Evolutionary conservation across 2,797 vertebrate genomes (phyloP), one percentile per base, ranked within the genome.

Genomic region (Sebastes minor): DNA sequence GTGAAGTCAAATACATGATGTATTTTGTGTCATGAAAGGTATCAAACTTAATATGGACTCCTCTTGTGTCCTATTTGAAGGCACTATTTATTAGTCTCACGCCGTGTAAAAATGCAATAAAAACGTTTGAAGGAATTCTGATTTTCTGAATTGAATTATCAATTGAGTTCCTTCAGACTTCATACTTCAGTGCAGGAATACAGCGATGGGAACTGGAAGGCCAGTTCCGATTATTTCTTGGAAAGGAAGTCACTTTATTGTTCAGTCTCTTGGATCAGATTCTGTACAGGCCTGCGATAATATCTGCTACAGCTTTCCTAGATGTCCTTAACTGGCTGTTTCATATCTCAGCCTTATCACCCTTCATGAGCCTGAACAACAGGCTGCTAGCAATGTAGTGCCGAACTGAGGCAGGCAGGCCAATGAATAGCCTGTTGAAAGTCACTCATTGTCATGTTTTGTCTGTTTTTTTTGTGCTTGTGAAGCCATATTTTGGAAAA

Each of bases 191-290:
- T 63, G 6, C 76, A 80, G 52, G 81, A 80, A 81, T 78, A 75
- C 74, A 52, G 28, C 28, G 76, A 83, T 81, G 84, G 86, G 74
- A 91, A 86, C 81, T 83, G 85, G 68, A 86, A 79, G 80, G 64
- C 80, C 28, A 84, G 79, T 85, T 91, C 81, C 78, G 80, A 74
- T 82, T 75, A 72, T 80, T 90, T 92, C 65, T 86, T 87, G 87
- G 87, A 89, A 70, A 91, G 89, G 91, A 93, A 92, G 86, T 88
- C 1, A 49, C 82, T 90, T 91, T 88, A 91, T 91, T 90, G 89
- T 93, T 87, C 28, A 66, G 69, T 76, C 75, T 82, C 82, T 88
- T 87, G 87, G 88, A 89, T 84, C 82, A 65, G 80, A 86, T 81
- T 88, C 71, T 78, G 70, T 64, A 46, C 83, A 70, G 49, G 72